Evolutionary conservation across 2,113 vertebrate species (phyloP).

Genomic region (Spilogale gracilis): DNA sequence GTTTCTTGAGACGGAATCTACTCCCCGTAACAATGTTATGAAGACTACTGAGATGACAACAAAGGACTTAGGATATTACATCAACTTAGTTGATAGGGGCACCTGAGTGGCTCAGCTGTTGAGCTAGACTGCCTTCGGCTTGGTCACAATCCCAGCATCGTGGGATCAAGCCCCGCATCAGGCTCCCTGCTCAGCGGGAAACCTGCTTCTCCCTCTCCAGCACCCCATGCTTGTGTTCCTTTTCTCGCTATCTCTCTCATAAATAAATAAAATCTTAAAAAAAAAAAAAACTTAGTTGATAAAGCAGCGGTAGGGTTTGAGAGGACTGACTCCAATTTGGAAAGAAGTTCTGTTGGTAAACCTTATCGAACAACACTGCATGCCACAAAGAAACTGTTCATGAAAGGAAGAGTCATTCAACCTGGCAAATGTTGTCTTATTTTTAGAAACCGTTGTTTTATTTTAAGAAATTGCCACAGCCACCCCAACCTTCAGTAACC

Average conservation of each 20-base stretch:
- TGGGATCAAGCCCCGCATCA: too few species aligned
- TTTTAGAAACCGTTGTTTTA: neutral
- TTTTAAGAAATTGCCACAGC: neutral
- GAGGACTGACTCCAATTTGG: neutral
- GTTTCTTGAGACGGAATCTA: neutral
- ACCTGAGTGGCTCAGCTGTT: too few species aligned
- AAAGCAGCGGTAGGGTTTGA: neutral
- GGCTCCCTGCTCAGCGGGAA: too few species aligned
- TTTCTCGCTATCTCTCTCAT: too few species aligned
- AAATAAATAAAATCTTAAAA: too few species aligned
- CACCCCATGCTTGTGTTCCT: too few species aligned
- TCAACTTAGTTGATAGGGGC: neutral
- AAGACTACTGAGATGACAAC: neutral
- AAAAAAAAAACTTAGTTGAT: neutral
- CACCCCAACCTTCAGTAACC: neutral
- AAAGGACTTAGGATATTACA: neutral
- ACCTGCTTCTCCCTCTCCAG: too few species aligned
- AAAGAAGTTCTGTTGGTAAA: neutral
- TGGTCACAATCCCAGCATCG: too few species aligned
- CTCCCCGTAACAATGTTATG: neutral
- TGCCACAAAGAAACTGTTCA: neutral
- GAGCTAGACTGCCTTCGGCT: too few species aligned
- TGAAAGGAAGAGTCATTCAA: neutral
- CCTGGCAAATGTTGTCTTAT: neutral
- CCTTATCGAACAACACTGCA: neutral